Evolutionary conservation across 2,113 vertebrate genomes (phyloP).

Genomic region (Muntiacus muntjak): DNA sequence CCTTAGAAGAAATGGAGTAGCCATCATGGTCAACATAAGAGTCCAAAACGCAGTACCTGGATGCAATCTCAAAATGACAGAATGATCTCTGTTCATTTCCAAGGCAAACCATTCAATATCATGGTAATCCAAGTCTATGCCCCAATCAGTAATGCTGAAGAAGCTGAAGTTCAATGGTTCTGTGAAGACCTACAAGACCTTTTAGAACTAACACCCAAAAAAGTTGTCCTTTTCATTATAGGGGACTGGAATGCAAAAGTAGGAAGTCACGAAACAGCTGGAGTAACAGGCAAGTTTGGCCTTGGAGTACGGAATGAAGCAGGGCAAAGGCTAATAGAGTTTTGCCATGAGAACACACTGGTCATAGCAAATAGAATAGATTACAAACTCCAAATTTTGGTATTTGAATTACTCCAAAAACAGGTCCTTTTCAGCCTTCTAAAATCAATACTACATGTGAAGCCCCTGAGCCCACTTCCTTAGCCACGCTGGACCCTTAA

Average conservation of each 20-base stretch:
- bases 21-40: background rate
- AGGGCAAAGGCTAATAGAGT: background rate
- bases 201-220: background rate
- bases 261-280: background rate
- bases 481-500: background rate
- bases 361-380: background rate
- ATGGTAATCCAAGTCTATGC: background rate
- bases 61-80: background rate
- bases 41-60: background rate
- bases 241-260: background rate
- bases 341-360: accelerated
- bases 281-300: background rate
- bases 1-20: background rate
- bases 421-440: background rate
- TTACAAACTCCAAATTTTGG: background rate
- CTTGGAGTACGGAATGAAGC: background rate
- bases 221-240: background rate
- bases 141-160: background rate
- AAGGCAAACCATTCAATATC: background rate
- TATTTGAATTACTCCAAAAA: background rate
- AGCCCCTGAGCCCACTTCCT: background rate
- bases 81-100: background rate
- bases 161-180: background rate
- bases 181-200: background rate
- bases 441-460: background rate